Conservation (phyloP, 2,113 vertebrate genomes). For the Phocoena phocoena region DNA sequence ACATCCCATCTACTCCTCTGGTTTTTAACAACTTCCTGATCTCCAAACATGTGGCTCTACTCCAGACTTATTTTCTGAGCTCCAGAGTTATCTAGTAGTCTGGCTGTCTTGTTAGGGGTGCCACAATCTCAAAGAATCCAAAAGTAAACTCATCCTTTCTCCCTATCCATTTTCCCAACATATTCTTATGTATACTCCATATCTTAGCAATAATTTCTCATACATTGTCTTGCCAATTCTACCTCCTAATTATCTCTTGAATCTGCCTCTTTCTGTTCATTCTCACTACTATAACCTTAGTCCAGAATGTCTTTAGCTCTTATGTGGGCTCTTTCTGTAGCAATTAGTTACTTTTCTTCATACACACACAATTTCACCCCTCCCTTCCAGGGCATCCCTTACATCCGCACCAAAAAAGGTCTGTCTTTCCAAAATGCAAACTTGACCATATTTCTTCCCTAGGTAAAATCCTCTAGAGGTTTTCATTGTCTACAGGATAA, state of each 20-base stretch:
- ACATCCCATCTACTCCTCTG: not conserved
- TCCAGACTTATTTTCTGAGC: not conserved
- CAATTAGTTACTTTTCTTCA: constrained; percentile 1
- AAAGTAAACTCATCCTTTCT: constrained; percentile 35
- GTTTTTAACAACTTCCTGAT: constrained; percentile 19
- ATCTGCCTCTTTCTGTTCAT: constrained; percentile 6
- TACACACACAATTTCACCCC: not conserved
- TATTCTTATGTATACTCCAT: not conserved
- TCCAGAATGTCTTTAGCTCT: constrained; percentile 13
- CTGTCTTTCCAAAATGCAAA: constrained; percentile 2
- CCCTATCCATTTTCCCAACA: not conserved
- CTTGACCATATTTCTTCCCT: not conserved
- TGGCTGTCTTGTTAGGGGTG: not conserved
- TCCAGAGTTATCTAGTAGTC: not conserved
- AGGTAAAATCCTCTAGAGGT: not conserved
- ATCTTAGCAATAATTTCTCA: constrained; percentile 34
- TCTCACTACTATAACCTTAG: not conserved
- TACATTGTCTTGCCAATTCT: constrained; percentile 28
- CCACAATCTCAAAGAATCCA: not conserved
- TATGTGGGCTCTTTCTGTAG: not conserved
- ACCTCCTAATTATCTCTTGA: constrained; percentile 13
- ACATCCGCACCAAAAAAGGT: not conserved
- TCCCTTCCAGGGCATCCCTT: not conserved
- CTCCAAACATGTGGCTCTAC: not conserved
- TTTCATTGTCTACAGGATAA: not conserved